phyloP scores from a whole-genome alignment of 2,888 invertebrate species.

The Chorisops tibialis region DNA sequence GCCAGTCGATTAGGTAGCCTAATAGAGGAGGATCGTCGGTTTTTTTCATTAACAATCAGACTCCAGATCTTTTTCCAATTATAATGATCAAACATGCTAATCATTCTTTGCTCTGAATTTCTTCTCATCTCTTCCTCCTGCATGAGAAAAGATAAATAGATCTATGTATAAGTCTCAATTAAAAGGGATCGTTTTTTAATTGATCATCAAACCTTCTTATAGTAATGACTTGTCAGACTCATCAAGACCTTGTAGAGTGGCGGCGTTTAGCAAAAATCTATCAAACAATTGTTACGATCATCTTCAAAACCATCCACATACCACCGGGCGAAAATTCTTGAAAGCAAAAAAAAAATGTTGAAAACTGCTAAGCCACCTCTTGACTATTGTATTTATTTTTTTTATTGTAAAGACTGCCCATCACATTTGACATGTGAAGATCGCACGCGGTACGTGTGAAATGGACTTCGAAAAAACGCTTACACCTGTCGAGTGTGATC shows the following conservation, averaged over 20 bases:
- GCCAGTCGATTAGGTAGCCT: too few species aligned
- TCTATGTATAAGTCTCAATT: constrained; percentile 24
- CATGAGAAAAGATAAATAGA: not conserved
- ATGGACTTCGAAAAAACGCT: constrained; percentile 15
- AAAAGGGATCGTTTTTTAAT: constrained; percentile 10
- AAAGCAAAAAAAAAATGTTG: too few species aligned
- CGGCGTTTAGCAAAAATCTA: constrained; percentile 13
- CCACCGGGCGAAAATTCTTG: too few species aligned
- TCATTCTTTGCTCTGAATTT: constrained; percentile 9
- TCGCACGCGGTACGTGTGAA: constrained; percentile 21
- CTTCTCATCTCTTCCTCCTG: too few species aligned
- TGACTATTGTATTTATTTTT: not conserved
- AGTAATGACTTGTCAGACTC: constrained; percentile 13
- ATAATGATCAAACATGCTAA: not conserved
- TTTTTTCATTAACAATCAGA: too few species aligned
- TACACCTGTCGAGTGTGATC: constrained; percentile 18
- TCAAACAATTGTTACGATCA: constrained; percentile 3
- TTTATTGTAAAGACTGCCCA: constrained; percentile 6
- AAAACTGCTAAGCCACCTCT: constrained; percentile 5
- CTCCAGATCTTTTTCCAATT: too few species aligned
- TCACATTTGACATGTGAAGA: constrained; percentile 21
- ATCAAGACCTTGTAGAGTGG: constrained; percentile 8
- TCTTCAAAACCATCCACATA: too few species aligned
- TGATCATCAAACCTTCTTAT: constrained; percentile 3
- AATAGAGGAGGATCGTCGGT: too few species aligned